Conservation (phyloP, 2,797 vertebrate genomes). For the Onychomys arenicola region DNA sequence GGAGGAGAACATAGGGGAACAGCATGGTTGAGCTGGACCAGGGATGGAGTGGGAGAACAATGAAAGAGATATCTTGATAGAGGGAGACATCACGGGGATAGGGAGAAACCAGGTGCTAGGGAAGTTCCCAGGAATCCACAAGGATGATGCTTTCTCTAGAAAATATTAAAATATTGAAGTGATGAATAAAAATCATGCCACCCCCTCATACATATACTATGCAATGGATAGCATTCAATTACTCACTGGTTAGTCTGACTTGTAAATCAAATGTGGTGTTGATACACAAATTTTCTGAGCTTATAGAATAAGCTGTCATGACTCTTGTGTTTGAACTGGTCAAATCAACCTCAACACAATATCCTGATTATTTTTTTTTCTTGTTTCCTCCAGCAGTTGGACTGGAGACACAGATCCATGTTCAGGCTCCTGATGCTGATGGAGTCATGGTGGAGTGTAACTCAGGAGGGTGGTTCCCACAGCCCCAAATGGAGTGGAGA, state of each 20-base stretch:
- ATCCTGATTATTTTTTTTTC: not conserved
- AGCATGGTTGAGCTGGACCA: too few species aligned
- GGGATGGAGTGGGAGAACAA: too few species aligned
- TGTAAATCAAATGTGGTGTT: not conserved
- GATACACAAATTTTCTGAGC: not conserved
- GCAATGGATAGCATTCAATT: not conserved
- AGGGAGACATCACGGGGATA: too few species aligned
- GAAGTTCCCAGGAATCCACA: too few species aligned
- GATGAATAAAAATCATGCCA: not conserved
- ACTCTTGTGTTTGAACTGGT: not conserved
- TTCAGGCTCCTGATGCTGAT: not conserved
- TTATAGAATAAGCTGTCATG: not conserved
- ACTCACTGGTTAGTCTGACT: not conserved
- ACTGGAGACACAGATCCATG: not conserved
- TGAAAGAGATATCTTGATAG: too few species aligned
- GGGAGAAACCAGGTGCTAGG: too few species aligned
- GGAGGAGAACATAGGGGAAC: too few species aligned
- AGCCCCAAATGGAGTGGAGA: conserved; percentile 41
- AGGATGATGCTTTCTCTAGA: not conserved
- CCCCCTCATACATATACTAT: not conserved
- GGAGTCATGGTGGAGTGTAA: not conserved
- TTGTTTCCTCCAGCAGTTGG: conserved; percentile 8
- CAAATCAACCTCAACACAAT: not conserved
- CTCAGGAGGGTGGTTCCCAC: conserved; percentile 57
- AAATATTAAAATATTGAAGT: not conserved